These are phyloP conservation scores for Epizoanthus rinbou DNA, from an alignment of 92 coral and sea anemone genomes.

Conservation along the genomic window DNA sequence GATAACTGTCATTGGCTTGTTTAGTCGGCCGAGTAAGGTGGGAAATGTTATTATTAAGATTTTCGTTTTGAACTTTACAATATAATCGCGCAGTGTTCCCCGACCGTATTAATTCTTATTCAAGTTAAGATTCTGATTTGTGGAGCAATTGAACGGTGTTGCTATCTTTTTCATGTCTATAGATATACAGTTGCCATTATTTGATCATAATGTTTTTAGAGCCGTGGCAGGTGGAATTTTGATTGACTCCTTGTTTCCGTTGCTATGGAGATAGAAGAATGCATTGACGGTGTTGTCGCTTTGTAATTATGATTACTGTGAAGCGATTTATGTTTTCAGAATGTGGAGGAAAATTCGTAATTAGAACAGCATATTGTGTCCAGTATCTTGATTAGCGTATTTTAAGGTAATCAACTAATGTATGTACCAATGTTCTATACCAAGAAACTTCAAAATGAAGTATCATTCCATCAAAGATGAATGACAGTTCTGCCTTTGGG, in stretches of 20 bases:
- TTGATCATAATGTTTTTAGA: conserved; percentile 26
- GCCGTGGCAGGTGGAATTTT: conserved; percentile 28
- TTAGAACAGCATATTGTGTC: too few species aligned
- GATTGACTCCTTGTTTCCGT: neutral
- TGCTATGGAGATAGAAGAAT: neutral
- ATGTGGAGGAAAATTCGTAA: too few species aligned
- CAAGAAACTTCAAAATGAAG: too few species aligned
- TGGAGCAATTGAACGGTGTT: conserved; percentile 1
- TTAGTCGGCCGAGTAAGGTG: too few species aligned
- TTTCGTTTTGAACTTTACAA: neutral
- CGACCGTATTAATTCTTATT: neutral
- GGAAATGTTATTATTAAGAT: neutral
- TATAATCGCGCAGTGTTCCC: neutral
- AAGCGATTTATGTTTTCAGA: too few species aligned
- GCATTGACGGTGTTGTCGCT: neutral
- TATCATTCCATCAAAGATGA: too few species aligned
- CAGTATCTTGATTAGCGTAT: too few species aligned
- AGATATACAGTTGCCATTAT: conserved; percentile 10
- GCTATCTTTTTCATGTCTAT: neutral
- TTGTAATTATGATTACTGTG: neutral
- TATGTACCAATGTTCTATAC: too few species aligned
- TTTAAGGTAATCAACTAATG: too few species aligned
- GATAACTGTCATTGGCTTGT: conserved; percentile 8
- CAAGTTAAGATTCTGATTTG: conserved; percentile 2
- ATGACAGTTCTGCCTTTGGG: too few species aligned